Evolutionary conservation across 1,140 invertebrate species (phyloP).

Genomic region (Aleiodes sp.): DNA sequence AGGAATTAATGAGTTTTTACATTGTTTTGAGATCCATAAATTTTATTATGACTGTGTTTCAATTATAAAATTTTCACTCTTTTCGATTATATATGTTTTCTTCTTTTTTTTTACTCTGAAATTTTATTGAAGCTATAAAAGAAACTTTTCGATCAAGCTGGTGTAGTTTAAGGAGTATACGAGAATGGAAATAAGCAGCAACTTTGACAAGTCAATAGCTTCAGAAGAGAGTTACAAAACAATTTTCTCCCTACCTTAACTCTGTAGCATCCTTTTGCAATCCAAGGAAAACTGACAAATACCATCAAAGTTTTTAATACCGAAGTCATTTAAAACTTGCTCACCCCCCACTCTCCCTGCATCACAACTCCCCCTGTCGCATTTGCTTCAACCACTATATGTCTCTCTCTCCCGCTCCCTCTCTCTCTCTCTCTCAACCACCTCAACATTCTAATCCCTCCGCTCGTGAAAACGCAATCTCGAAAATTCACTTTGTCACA

Average conservation of each 20-base stretch:
- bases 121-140: not conserved
- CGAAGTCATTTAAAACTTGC: constrained; percentile 57
- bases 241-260: constrained; percentile 38
- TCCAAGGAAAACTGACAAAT: constrained; percentile 54
- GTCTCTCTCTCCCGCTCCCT: constrained; percentile 29
- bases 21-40: too few relatives aligned
- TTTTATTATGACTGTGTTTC: too few relatives aligned
- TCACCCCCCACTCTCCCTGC: not conserved
- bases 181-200: constrained; percentile 27
- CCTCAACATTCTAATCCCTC: constrained; percentile 35
- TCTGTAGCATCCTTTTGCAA: constrained; percentile 27
- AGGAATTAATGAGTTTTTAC: too few relatives aligned
- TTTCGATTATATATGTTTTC: not conserved
- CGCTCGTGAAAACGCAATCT: constrained; percentile 51
- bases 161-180: constrained; percentile 14
- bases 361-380: not conserved
- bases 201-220: constrained; percentile 32
- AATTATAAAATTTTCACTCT: too few relatives aligned
- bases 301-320: constrained; percentile 59
- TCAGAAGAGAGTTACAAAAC: constrained; percentile 49
- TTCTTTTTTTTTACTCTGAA: not conserved
- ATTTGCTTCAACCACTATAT: constrained; percentile 24
- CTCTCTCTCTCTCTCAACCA: not conserved
- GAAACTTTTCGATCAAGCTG: constrained; percentile 20
- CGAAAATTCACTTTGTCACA: constrained; percentile 53